Base-by-base conservation (phyloP, 2,113 vertebrate species). In the Danionella cerebrum region DNA sequence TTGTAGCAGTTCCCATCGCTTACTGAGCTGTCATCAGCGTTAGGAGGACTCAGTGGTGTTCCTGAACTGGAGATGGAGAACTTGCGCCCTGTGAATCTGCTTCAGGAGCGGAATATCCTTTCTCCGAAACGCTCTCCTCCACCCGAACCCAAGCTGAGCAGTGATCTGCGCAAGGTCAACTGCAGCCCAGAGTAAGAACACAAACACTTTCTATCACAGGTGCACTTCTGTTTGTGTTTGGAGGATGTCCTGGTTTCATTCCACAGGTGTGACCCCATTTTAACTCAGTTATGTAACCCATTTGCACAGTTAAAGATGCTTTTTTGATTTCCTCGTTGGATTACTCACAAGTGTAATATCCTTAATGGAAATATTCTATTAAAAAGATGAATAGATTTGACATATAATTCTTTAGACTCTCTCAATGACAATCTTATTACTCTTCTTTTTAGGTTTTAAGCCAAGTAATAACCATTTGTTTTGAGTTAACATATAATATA, bases 131-230 rank as follows among this genome's bases (percentile, higher is more conserved):
- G 89, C 51, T 54, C 90, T 36, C 86, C 85, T 74, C 88, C 90
- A 67, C 94, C 94, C 6, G 88, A 94, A 65, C 94, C 95, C 74
- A 96, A 92, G 83, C 86, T 98, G 77, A 97, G 90, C 76, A 71
- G 86, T 3, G 93, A 98, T 42, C 91, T 98, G 50, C 93, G 81
- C 78, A 98, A 92, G 76, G 83, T 94, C 80, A 98, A 98, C 86
- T 98, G 96, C 82, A 96, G 89, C 79, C 91, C 94, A 24, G 90
- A 98, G 96, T 98, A 88, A 86, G 94, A 11, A 14, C 11, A 19
- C 6, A 31, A 1, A 21, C 38, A 22, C 36, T n/a, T n/a, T n/a
- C n/a, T n/a, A n/a, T 35, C 9, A 10, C 9, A 6, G 21, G 1
- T 39, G 5, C 8, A 1, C 18, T 16, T 41, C 31, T 31, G 24